phyloP scores from a whole-genome alignment of 1,140 invertebrate species.

The Lineus longissimus region DNA sequence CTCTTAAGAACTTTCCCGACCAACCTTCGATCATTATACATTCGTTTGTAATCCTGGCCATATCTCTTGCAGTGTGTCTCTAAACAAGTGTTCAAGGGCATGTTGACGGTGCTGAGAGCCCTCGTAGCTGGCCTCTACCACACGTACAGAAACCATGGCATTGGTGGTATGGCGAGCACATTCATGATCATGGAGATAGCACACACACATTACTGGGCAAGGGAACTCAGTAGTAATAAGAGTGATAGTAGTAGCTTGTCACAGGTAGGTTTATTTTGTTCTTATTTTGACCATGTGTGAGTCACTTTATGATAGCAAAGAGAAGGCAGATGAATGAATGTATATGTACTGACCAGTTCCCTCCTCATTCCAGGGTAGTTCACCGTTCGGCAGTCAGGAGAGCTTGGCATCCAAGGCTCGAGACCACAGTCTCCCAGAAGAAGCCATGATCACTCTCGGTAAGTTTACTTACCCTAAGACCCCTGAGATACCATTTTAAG shows the following conservation, averaged over 20 bases:
- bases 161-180: conserved; percentile 95
- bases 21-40: no score
- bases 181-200: conserved; percentile 96
- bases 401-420: conserved; percentile 56
- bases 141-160: conserved; percentile 87
- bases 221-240: conserved; percentile 61
- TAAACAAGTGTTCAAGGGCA: conserved; percentile 86
- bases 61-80: conserved; percentile 33
- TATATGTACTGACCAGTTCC: no score
- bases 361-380: conserved; percentile 59
- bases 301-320: no score
- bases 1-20: no score
- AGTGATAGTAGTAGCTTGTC: conserved; percentile 44
- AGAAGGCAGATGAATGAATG: no score
- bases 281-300: no score
- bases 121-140: conserved; percentile 85
- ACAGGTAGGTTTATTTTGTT: conserved; percentile 23
- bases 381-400: conserved; percentile 73
- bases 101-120: conserved; percentile 86
- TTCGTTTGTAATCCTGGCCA: neutral
- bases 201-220: conserved; percentile 97
- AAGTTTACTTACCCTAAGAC: neutral
- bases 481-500: no score
- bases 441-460: conserved; percentile 10
- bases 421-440: conserved; percentile 24